Conservation (phyloP, 2,888 invertebrate species). For the Mylabris sibirica region DNA sequence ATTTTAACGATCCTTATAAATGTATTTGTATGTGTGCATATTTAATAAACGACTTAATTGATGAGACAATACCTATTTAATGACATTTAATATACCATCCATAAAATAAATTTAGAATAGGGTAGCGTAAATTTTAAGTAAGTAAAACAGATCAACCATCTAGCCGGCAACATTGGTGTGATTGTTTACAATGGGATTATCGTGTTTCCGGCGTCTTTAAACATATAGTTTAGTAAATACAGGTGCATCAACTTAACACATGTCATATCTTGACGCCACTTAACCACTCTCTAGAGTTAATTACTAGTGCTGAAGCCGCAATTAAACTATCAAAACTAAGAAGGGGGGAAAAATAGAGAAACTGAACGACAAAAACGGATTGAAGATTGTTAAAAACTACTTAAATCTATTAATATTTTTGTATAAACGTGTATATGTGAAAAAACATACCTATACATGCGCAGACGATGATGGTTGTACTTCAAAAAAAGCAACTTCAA, state of each 20-base stretch:
- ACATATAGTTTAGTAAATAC: slow-evolving; percentile 46
- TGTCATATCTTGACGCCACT: slow-evolving; percentile 44
- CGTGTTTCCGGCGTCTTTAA: slow-evolving; percentile 46
- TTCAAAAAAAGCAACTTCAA: slow-evolving; percentile 30
- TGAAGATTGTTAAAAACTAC: slow-evolving; percentile 8
- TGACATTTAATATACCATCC: background rate
- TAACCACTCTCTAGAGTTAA: slow-evolving; percentile 34
- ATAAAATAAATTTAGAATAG: background rate
- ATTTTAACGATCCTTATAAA: background rate
- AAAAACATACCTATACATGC: background rate
- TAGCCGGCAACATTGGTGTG: background rate
- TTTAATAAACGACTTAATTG: background rate
- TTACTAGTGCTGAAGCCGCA: slow-evolving; percentile 31
- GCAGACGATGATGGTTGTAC: slow-evolving; percentile 27
- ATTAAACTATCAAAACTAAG: slow-evolving; percentile 28
- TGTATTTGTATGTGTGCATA: background rate
- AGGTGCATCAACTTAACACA: slow-evolving; percentile 50
- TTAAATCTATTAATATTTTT: slow-evolving; percentile 10
- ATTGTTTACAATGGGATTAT: slow-evolving; percentile 38
- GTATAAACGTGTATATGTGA: background rate
- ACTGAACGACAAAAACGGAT: background rate
- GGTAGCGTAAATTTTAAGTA: slow-evolving; percentile 10
- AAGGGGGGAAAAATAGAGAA: background rate
- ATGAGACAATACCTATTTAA: background rate
- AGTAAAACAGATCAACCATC: background rate